These are phyloP conservation scores for Phainopepla nitens DNA, from an alignment of 2,113 vertebrate species.

Conservation along the genomic window DNA sequence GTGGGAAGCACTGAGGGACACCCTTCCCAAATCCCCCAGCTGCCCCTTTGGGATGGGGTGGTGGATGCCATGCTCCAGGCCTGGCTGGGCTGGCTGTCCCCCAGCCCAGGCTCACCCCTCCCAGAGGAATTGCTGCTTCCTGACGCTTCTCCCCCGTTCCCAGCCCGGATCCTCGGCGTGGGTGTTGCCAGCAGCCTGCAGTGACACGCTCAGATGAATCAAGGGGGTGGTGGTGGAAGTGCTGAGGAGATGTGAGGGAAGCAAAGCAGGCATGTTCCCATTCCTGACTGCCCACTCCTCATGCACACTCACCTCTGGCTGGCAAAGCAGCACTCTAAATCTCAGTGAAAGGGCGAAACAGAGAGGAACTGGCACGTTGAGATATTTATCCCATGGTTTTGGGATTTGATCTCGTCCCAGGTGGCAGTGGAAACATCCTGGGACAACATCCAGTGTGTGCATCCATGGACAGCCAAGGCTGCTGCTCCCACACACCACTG, in stretches of 20 bases:
- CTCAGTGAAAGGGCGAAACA: neutral
- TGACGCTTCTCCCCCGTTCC: neutral
- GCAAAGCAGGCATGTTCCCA: neutral
- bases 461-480: fast-evolving
- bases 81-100: fast-evolving
- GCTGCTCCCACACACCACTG: neutral
- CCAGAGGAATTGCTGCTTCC: neutral
- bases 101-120: neutral
- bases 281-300: neutral
- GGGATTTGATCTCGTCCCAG: neutral
- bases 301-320: neutral
- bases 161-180: fast-evolving
- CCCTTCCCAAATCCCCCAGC: neutral
- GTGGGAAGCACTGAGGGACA: neutral
- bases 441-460: neutral
- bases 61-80: neutral
- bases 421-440: neutral
- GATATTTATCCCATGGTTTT: neutral
- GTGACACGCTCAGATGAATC: neutral
- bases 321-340: neutral
- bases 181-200: neutral
- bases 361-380: neutral
- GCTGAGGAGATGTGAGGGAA: neutral
- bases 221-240: neutral
- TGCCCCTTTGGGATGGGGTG: neutral